A percentile compares a stretch with the other conserved stretches of the same genome.
These are phyloP conservation scores for Eulithis prunata DNA, from an alignment of 2,888 invertebrate species.

Conservation along the genomic window DNA sequence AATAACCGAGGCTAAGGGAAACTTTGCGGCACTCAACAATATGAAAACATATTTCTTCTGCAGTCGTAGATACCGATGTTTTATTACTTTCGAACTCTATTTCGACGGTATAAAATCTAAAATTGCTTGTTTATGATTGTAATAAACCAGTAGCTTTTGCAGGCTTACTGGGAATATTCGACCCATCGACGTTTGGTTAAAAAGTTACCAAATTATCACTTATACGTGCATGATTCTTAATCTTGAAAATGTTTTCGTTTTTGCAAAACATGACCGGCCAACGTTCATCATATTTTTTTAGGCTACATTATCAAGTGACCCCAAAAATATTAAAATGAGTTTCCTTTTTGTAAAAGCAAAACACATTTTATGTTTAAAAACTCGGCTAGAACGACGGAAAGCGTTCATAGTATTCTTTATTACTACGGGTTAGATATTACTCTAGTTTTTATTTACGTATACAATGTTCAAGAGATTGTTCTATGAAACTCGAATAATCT, in stretches of 20 bases:
- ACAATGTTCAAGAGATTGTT: too few species aligned
- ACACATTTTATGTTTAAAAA: too few species aligned
- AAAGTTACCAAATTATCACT: constrained; percentile 12
- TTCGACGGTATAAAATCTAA: constrained; percentile 8
- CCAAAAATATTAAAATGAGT: too few species aligned
- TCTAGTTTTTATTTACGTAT: too few species aligned
- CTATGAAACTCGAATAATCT: too few species aligned
- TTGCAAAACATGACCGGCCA: too few species aligned
- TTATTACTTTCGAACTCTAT: constrained; percentile 18
- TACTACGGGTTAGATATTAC: too few species aligned
- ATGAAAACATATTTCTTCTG: constrained; percentile 35
- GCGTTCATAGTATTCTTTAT: too few species aligned
- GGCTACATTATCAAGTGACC: too few species aligned
- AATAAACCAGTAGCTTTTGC: constrained; percentile 20
- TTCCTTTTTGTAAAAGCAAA: too few species aligned
- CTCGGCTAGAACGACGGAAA: too few species aligned
- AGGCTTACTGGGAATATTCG: constrained; percentile 17
- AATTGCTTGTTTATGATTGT: constrained; percentile 8
- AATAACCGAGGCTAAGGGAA: constrained; percentile 50
- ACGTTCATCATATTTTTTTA: too few species aligned
- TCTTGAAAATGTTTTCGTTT: background rate
- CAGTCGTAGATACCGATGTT: constrained; percentile 13
- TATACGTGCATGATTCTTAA: background rate
- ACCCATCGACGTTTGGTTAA: constrained; percentile 14
- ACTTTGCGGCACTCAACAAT: constrained; percentile 47